Base-by-base conservation (phyloP, 2,797 vertebrate species). In the Pseudochromis fuscus region DNA sequence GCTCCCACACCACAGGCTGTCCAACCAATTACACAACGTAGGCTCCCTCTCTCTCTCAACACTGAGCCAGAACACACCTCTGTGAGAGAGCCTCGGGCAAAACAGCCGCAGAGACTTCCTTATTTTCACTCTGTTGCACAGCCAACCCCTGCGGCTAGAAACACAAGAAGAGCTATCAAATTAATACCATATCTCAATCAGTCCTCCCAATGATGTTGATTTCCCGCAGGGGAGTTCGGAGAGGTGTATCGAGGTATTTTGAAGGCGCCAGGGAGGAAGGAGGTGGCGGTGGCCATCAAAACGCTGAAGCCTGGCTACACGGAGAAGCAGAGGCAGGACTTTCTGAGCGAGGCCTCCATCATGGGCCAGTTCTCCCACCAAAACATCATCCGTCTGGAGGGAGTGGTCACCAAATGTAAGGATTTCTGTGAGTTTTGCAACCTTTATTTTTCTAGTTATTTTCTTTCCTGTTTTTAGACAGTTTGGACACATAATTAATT, bases 361-460 rank as follows among this genome's bases (percentile, higher is more conserved):
- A 99, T 99, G 98, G 98, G 97, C 28, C 98, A 99, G 89, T 99
- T 99, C 88, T 94, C 95, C 67, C 97, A 99, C 85, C 96, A 96
- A 92, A 98, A 99, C 88, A 97, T 99, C 74, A 99, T 99, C 81
- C 96, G 94, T 10, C 93, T 99, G 49, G 97, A 99, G 77, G 98
- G 98, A 0, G 96, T 99, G 0, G 92, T 99, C 85, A 99, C 98
- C 88, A 98, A 97, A 92, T 95, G 97, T 99, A 93, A 95, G 93
- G 42, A 67, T 30, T 59, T 82, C 71, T 81, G 73, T 86, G 66
- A 88, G 71, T 80, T 81, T 53, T 18, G 27, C 24, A 0, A 0
- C 28, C n/a, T 5, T 65, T 33, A 27, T 16, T 45, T 23, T 31
- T 18, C 18, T 35, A 3, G 7, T 38, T 16, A 42, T 27, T 23